These are phyloP conservation scores for Mastigias papua DNA, from an alignment of 30 jellyfish, hydroid and myxozoan species.

Conservation along the genomic window DNA sequence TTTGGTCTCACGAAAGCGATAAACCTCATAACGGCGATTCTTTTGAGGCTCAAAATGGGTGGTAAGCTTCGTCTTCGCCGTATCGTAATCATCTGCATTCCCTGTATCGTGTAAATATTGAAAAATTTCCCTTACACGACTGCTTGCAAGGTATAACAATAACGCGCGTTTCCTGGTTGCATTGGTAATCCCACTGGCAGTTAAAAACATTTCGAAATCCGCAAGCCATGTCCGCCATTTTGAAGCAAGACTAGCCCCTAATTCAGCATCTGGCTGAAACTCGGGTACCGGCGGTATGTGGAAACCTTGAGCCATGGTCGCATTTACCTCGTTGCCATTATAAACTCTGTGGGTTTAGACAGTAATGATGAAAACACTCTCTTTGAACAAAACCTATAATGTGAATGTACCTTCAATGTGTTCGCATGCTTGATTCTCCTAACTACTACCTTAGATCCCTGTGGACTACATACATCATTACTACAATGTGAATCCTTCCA, in stretches of 20 bases:
- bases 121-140: slow-evolving; percentile 29
- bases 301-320: neutral
- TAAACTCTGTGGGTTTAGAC: slow-evolving; percentile 6
- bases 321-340: neutral
- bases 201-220: slow-evolving; percentile 11
- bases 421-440: slow-evolving; percentile 12
- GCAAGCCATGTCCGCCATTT: slow-evolving; percentile 17
- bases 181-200: slow-evolving; percentile 9
- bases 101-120: slow-evolving; percentile 2
- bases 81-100: neutral
- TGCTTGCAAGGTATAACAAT: slow-evolving; percentile 21
- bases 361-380: neutral
- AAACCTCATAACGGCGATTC: slow-evolving; percentile 26
- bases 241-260: slow-evolving; percentile 18
- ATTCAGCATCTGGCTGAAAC: neutral
- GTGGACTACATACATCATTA: slow-evolving; percentile 11
- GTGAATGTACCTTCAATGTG: neutral
- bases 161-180: slow-evolving; percentile 12
- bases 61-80: neutral
- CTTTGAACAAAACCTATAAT: neutral
- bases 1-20: slow-evolving; percentile 26
- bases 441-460: slow-evolving; percentile 9
- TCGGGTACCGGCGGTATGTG: neutral
- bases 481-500: too few species aligned
- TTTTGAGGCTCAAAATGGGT: slow-evolving; percentile 27